Conservation (phyloP, 2,113 vertebrate species). For the Ciconia stormi region DNA sequence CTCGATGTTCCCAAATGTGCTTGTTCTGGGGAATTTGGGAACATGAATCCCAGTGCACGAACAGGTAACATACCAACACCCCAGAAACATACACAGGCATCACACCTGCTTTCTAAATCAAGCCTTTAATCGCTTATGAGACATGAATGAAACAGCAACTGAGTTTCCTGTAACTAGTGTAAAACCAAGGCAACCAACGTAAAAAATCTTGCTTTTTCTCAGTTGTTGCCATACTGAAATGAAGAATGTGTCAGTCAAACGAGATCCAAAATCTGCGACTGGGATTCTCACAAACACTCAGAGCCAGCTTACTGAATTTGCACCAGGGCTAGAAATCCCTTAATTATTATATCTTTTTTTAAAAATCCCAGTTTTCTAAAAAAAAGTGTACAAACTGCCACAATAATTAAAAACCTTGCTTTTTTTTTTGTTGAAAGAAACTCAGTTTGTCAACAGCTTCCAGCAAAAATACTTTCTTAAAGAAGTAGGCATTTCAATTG, state of each 20-base stretch:
- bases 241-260: neutral
- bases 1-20: neutral
- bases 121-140: neutral
- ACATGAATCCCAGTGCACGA: neutral
- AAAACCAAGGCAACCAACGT: neutral
- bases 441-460: neutral
- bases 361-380: neutral
- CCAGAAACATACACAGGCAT: neutral
- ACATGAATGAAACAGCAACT: neutral
- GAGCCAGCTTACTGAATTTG: neutral
- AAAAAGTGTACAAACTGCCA: neutral
- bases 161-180: neutral
- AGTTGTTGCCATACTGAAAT: neutral
- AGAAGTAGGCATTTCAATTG: neutral
- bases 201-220: neutral
- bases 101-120: rapidly evolving
- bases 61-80: neutral
- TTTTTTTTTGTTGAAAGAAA: neutral
- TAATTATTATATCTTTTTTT: neutral
- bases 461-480: neutral
- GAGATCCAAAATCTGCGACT: neutral
- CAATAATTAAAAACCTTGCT: neutral
- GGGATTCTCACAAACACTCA: neutral
- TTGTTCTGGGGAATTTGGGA: neutral
- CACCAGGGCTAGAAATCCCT: neutral